phyloP scores from a whole-genome alignment of 2,888 invertebrate genomes.

The Apomyelois bistriatella region DNA sequence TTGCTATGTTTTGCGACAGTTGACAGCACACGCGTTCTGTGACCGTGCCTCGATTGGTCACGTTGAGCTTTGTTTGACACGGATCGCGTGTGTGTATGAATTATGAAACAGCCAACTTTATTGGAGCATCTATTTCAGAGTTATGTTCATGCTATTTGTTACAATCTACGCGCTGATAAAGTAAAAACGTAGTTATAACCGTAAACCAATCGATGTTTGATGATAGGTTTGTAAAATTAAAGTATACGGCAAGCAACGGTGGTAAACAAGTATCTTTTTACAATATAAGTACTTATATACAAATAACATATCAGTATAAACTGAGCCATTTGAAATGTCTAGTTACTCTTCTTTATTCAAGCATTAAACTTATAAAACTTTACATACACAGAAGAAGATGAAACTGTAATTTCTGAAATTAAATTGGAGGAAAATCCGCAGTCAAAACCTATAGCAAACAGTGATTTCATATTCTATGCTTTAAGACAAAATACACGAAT shows the following conservation, averaged over 20 bases:
- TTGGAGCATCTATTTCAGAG: not conserved
- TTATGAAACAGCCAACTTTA: not conserved
- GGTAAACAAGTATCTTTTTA: too few species aligned
- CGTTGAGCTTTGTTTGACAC: not conserved
- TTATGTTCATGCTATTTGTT: not conserved
- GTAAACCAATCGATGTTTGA: not conserved
- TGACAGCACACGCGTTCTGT: not conserved
- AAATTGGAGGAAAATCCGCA: too few species aligned
- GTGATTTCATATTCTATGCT: too few species aligned
- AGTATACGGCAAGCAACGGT: not conserved
- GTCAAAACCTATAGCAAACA: too few species aligned
- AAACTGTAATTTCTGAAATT: too few species aligned
- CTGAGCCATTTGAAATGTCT: too few species aligned
- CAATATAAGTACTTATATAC: too few species aligned
- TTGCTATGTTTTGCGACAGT: constrained; percentile 5
- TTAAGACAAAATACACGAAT: too few species aligned
- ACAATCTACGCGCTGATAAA: not conserved
- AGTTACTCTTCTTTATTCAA: too few species aligned
- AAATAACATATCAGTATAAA: too few species aligned
- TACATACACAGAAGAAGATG: too few species aligned
- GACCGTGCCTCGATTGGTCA: constrained; percentile 5
- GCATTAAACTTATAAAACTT: too few species aligned
- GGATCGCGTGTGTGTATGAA: constrained; percentile 2
- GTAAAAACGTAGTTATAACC: not conserved
- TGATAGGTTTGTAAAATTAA: not conserved